Conservation (phyloP, 2,888 invertebrate genomes). For the Hemistola chrysoprasaria region DNA sequence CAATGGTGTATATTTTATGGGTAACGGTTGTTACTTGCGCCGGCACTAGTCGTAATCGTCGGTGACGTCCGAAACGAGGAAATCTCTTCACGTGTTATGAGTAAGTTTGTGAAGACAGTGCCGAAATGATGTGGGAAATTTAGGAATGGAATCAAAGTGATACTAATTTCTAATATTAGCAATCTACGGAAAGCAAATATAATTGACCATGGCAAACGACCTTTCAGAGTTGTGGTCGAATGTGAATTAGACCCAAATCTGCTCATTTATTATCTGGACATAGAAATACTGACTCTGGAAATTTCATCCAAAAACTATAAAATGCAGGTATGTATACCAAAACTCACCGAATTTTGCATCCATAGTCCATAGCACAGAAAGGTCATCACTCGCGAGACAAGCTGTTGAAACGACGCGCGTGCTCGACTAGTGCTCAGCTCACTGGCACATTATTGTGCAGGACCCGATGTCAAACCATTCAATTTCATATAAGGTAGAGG, state of each 20-base stretch:
- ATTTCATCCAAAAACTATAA: too few relatives aligned
- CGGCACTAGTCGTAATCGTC: constrained; percentile 4
- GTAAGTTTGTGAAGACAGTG: too few relatives aligned
- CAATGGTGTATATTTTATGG: constrained; percentile 27
- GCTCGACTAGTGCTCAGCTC: constrained; percentile 41
- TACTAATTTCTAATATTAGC: too few relatives aligned
- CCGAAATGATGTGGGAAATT: too few relatives aligned
- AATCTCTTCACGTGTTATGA: neutral
- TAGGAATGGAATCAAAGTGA: too few relatives aligned
- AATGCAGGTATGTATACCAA: too few relatives aligned
- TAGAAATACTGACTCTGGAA: too few relatives aligned
- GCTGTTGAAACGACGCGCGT: constrained; percentile 32
- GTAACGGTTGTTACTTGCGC: constrained; percentile 18
- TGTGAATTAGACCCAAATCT: too few relatives aligned
- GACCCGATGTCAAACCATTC: constrained; percentile 70
- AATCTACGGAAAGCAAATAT: too few relatives aligned
- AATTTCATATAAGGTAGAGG: constrained; percentile 75
- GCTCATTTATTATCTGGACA: too few relatives aligned
- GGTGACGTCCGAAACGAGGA: neutral
- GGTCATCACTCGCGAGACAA: constrained; percentile 8
- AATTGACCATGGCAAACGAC: too few relatives aligned
- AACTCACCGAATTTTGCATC: constrained; percentile 12
- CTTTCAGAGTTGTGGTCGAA: too few relatives aligned
- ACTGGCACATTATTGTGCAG: constrained; percentile 73
- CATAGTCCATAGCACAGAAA: constrained; percentile 16